A percentile compares a stretch with the other conserved stretches of the same genome.
Evolutionary conservation across 2,888 invertebrate species (phyloP).

Genomic region (Selenia dentaria): DNA sequence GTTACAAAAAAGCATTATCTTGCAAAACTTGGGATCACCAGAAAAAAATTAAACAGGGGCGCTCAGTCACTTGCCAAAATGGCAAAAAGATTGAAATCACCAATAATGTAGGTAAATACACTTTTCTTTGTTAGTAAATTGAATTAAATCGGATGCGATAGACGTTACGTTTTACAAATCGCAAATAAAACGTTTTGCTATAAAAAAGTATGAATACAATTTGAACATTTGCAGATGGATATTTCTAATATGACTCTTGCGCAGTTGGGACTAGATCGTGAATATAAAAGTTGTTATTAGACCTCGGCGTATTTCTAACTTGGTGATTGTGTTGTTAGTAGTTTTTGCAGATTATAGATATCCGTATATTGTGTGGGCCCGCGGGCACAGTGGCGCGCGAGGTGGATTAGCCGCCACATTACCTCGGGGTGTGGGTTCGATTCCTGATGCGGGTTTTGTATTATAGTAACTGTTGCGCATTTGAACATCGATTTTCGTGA

Average conservation of each 20-base stretch:
- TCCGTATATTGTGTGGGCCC: constrained; percentile 52
- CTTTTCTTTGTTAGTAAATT: constrained; percentile 69
- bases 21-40: too few species aligned
- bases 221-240: not conserved
- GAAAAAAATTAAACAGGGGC: constrained; percentile 10
- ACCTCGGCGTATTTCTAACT: constrained; percentile 3
- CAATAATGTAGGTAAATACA: constrained; percentile 60
- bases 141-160: constrained; percentile 69
- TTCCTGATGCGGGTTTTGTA: constrained; percentile 57
- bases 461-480: constrained; percentile 74
- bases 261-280: constrained; percentile 16
- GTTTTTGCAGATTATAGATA: constrained; percentile 77
- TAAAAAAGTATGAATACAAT: constrained; percentile 26
- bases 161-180: constrained; percentile 52
- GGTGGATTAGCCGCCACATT: constrained; percentile 78
- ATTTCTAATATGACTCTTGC: constrained; percentile 2
- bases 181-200: constrained; percentile 43
- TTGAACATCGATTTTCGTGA: constrained; percentile 39
- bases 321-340: constrained; percentile 48
- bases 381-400: constrained; percentile 65
- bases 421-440: constrained; percentile 59
- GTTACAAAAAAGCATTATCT: too few species aligned
- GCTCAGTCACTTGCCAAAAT: constrained; percentile 24
- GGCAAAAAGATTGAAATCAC: constrained; percentile 43
- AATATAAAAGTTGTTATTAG: constrained; percentile 9